Evolutionary conservation across 2,888 invertebrate genomes (phyloP).

Genomic region (Lasioglossum leucozonium): DNA sequence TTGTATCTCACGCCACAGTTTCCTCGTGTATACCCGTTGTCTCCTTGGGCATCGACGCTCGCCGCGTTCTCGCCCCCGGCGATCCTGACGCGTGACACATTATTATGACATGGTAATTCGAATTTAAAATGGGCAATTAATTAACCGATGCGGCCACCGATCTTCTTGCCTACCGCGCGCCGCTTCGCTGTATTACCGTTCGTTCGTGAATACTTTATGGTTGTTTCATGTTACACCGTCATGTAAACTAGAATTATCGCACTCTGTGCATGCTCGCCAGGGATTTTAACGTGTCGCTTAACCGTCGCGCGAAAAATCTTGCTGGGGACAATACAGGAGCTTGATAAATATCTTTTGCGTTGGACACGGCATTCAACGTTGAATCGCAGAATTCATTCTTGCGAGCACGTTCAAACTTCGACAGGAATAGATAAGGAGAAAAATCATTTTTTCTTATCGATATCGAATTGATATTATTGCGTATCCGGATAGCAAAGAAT

Average conservation of each 20-base stretch:
- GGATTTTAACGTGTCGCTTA: background rate
- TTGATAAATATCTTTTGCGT: background rate
- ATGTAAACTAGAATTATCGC: constrained; percentile 1
- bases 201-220: constrained; percentile 53
- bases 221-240: constrained; percentile 7
- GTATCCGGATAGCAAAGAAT: no score
- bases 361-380: background rate
- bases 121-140: constrained; percentile 73
- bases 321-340: background rate
- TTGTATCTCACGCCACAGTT: constrained; percentile 25
- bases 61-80: constrained; percentile 49
- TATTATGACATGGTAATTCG: constrained; percentile 68
- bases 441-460: no score
- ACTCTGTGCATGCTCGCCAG: background rate
- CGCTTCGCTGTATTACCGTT: constrained; percentile 40
- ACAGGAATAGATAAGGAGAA: no score
- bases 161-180: constrained; percentile 25
- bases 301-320: background rate
- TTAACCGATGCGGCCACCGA: constrained; percentile 53
- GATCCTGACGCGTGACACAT: constrained; percentile 62
- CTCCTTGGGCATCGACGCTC: constrained; percentile 36
- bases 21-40: background rate
- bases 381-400: background rate
- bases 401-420: no score
- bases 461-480: no score